Base-by-base conservation (phyloP, 2,888 invertebrate species). In the Pheosia gnoma region DNA sequence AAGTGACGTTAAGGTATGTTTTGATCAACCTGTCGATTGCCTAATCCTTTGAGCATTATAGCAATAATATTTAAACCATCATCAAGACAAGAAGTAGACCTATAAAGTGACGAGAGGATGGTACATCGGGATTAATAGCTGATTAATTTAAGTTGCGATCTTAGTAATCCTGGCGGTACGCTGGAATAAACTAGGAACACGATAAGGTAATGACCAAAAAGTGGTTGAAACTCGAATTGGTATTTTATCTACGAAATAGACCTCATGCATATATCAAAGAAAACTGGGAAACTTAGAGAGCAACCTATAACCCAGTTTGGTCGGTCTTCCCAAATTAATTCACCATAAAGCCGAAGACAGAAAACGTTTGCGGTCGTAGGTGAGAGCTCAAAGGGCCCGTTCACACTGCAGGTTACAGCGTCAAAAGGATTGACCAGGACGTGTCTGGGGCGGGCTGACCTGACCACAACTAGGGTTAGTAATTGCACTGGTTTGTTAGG, bases 351-450 rank as follows among this genome's bases (percentile, higher is more conserved):
- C 78, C 79, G 86, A 83, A 84, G 84, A 81, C 81, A 83, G 84
- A 87, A 83, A 90, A 86, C 85, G 88, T 90, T 91, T 91, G 92
- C 85, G 92, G 92, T 88, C 72, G 77, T 80, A 90, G 91, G 91
- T 90, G 90, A 84, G 86, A 90, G 88, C 81, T 91, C 90, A 91
- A 91, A 93, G 89, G 89, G 85, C 83, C 80, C 79, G 84, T 88
- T 89, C 87, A 84, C 88, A 86, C 87, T 74, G 73, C 81, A 82
- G 81, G 81, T 76, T 78, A 78, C 74, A 78, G 84, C 84, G 85
- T 87, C 87, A 87, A 89, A 90, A 88, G 88, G 89, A 84, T 86
- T 87, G 89, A 87, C 90, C 86, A 87, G 84, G 83, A 84, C 85
- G 82, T 80, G 87, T 86, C 81, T 77, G 80, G 80, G 76, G 63